Evolutionary conservation across 1,140 invertebrate genomes (phyloP).

Genomic region (Drosophila ambigua): DNA sequence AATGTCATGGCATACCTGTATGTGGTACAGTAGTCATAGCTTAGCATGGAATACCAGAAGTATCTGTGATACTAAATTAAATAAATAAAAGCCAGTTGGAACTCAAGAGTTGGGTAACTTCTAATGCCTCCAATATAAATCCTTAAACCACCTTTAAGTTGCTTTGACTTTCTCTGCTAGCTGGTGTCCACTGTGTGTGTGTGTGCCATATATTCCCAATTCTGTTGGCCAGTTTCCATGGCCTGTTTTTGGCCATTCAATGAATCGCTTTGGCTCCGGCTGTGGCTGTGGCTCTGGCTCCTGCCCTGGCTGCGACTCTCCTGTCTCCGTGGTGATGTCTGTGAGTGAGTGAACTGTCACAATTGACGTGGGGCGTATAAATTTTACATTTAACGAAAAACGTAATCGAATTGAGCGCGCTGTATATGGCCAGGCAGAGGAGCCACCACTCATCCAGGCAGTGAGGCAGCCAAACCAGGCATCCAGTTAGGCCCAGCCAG

Average conservation of each 20-base stretch:
- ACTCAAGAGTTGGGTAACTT: no score
- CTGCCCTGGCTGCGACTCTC: neutral
- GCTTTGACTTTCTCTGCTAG: neutral
- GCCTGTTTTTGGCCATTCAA: conserved; percentile 54
- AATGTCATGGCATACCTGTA: conserved; percentile 40
- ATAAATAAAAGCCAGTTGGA: neutral
- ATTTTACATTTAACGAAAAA: conserved; percentile 83
- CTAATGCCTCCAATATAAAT: no score
- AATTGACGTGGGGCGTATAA: conserved; percentile 82
- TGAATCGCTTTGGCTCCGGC: conserved; percentile 41
- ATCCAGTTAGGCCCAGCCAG: conserved; percentile 18
- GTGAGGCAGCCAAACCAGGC: neutral
- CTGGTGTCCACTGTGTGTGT: conserved; percentile 47
- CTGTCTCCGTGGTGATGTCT: conserved; percentile 41
- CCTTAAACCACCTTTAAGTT: no score
- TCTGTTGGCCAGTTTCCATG: conserved; percentile 55
- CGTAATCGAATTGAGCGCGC: conserved; percentile 80
- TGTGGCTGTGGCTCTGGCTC: conserved; percentile 18
- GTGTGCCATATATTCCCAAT: conserved; percentile 59
- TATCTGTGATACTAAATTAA: neutral
- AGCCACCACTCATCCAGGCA: conserved; percentile 1
- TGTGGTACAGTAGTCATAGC: conserved; percentile 39
- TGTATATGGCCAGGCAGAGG: conserved; percentile 66
- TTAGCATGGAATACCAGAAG: neutral
- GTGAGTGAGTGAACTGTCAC: conserved; percentile 81